A percentile compares a stretch with the other conserved stretches of the same genome.
Evolutionary conservation across 2,797 vertebrate species (phyloP).

Genomic region (Diplodus sargus): DNA sequence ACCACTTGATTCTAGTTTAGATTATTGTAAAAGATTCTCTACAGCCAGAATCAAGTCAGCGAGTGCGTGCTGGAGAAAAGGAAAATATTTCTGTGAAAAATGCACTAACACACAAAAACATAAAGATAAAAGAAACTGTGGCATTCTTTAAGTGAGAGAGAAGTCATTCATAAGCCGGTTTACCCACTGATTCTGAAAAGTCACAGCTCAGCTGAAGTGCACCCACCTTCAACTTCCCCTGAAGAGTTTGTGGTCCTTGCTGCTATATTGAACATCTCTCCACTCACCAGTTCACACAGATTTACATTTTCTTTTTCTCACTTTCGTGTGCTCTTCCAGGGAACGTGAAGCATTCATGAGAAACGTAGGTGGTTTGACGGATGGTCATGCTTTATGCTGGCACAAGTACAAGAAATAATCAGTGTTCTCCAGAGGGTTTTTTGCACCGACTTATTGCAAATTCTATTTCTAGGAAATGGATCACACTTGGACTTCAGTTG

Average conservation of each 20-base stretch:
- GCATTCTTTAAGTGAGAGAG: constrained; percentile 13
- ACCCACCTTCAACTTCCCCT: constrained; percentile 25
- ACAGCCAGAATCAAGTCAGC: not conserved
- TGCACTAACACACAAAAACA: constrained; percentile 27
- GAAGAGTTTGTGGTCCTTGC: not conserved
- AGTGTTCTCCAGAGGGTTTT: not conserved
- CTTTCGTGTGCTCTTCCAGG: constrained; percentile 8
- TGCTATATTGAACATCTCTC: constrained; percentile 1
- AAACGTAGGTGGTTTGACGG: constrained; percentile 25
- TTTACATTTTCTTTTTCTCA: constrained; percentile 9
- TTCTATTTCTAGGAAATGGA: not conserved
- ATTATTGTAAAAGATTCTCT: not conserved
- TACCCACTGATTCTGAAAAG: constrained; percentile 38
- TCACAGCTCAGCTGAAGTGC: constrained; percentile 27
- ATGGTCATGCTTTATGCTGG: constrained; percentile 9
- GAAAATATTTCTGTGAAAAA: not conserved
- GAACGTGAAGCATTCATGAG: constrained; percentile 15
- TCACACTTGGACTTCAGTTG: not conserved
- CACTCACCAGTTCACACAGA: not conserved
- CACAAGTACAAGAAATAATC: constrained; percentile 3
- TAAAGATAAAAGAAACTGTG: too few species aligned
- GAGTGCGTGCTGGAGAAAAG: constrained; percentile 3
- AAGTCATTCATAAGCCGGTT: constrained; percentile 37
- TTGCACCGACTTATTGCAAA: not conserved
- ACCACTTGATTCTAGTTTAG: not conserved